A percentile compares a stretch with the other conserved stretches of the same genome.
Evolutionary conservation across 2,797 vertebrate species (phyloP).

Genomic region (Squalus acanthias): DNA sequence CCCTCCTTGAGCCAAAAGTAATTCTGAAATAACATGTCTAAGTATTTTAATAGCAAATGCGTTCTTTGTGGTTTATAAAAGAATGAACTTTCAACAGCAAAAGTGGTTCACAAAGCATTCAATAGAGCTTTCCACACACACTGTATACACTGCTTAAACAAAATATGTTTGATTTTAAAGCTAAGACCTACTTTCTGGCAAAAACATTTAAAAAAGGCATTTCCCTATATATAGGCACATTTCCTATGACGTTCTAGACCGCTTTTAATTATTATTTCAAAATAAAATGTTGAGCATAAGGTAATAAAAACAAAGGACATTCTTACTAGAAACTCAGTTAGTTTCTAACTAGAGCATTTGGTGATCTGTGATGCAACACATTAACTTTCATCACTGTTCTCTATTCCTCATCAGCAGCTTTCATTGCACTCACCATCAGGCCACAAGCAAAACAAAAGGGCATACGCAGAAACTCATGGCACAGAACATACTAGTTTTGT

Average conservation of each 20-base stretch:
- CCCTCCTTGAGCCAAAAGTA: no score
- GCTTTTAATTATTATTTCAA: slow-evolving; percentile 29
- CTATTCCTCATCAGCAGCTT: slow-evolving; percentile 9
- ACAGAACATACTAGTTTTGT: slow-evolving; percentile 12
- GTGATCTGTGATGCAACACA: not conserved
- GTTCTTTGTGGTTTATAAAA: not conserved
- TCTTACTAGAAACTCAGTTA: slow-evolving; percentile 13
- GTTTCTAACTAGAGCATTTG: not conserved
- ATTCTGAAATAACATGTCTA: not conserved
- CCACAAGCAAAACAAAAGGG: not conserved
- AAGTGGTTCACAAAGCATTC: not conserved
- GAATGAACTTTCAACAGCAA: not conserved
- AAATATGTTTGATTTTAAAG: not conserved
- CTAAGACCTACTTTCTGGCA: not conserved
- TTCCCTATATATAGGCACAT: not conserved
- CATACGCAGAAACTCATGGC: not conserved
- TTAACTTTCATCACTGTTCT: not conserved
- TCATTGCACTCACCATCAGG: not conserved
- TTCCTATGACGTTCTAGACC: not conserved
- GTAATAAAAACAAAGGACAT: slow-evolving; percentile 14
- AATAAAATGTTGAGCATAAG: slow-evolving; percentile 2
- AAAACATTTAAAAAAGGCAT: not conserved
- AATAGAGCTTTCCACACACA: not conserved
- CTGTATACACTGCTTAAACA: not conserved
- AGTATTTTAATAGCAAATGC: not conserved